These are phyloP conservation scores for Tolmerus cingulatus DNA, from an alignment of 2,888 invertebrate genomes.

Conservation along the genomic window DNA sequence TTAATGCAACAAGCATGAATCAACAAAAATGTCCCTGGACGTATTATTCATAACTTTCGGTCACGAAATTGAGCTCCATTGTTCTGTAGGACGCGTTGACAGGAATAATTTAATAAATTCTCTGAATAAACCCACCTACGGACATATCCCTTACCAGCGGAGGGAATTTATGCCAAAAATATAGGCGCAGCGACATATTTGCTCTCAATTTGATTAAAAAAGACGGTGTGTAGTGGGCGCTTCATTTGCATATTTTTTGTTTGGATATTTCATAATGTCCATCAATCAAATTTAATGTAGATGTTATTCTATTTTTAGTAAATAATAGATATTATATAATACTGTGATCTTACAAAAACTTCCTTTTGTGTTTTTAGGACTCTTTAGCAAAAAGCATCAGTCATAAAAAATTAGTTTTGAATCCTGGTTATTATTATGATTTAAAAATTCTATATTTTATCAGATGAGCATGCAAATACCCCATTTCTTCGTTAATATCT, in stretches of 20 bases:
- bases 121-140: background rate
- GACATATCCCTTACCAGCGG: background rate
- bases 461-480: too few relatives aligned
- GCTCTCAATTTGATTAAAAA: background rate
- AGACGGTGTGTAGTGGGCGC: background rate
- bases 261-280: background rate
- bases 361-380: background rate
- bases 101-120: background rate
- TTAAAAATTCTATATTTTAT: too few relatives aligned
- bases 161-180: background rate
- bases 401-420: too few relatives aligned
- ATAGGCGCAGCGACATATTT: background rate
- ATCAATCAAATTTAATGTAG: background rate
- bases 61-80: background rate
- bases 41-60: background rate
- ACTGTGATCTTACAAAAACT: background rate
- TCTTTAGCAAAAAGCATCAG: too few relatives aligned
- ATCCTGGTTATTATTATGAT: too few relatives aligned
- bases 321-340: background rate
- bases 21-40: background rate
- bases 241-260: background rate
- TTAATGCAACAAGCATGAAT: background rate
- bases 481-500: too few relatives aligned
- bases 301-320: background rate
- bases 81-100: background rate